phyloP scores from a whole-genome alignment of 2,797 vertebrate genomes.

The Ibycter americanus region DNA sequence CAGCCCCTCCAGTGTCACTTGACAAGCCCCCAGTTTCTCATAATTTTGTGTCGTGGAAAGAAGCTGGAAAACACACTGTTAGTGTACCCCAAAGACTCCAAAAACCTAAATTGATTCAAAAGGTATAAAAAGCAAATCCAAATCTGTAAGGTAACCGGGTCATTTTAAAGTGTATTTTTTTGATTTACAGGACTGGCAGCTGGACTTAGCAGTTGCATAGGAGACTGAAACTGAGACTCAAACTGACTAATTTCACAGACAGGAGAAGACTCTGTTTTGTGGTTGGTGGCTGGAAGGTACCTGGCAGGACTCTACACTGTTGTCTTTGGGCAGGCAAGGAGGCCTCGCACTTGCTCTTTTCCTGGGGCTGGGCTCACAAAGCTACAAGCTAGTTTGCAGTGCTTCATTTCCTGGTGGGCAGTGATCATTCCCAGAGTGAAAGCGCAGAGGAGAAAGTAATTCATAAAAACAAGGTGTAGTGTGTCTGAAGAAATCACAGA shows the following conservation, averaged over 20 bases:
- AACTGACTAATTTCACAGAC: neutral
- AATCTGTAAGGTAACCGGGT: neutral
- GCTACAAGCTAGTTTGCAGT: neutral
- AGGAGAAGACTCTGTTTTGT: too few relatives aligned
- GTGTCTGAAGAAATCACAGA: neutral
- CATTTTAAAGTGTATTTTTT: neutral
- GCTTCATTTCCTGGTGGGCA: neutral
- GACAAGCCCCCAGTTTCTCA: neutral
- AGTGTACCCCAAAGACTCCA: neutral
- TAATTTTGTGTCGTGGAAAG: neutral
- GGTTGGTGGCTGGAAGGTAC: neutral
- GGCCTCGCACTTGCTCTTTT: neutral
- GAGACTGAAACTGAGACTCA: neutral
- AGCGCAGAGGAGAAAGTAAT: neutral
- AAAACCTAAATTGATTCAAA: neutral
- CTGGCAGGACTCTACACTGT: neutral
- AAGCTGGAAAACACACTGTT: neutral
- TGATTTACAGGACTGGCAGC: neutral
- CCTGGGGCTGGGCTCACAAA: neutral
- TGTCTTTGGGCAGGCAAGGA: neutral
- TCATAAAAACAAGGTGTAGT: neutral
- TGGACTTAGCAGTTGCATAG: neutral
- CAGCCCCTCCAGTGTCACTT: neutral
- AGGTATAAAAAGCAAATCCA: neutral
- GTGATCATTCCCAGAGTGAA: neutral